Conservation (phyloP, 2,888 invertebrate species). For the Dasypogon diadema region DNA sequence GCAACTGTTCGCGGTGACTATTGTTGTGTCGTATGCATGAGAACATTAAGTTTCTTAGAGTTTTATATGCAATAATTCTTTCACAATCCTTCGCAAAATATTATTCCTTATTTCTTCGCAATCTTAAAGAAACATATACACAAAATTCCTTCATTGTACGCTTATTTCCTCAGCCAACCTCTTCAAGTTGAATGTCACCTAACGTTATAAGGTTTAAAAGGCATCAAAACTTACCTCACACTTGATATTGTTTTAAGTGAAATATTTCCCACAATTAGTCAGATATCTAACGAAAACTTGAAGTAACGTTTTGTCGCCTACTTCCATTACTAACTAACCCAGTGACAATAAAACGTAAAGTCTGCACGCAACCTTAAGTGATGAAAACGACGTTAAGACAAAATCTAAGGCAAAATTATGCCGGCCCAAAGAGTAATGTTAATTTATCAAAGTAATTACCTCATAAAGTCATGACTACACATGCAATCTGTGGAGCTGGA, state of each 20-base stretch:
- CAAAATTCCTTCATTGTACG: no score
- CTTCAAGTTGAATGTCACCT: neutral
- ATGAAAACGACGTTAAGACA: conserved; percentile 31
- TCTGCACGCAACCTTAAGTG: conserved; percentile 25
- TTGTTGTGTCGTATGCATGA: no score
- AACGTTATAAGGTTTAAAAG: neutral
- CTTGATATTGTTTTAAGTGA: conserved; percentile 5
- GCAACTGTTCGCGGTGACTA: no score
- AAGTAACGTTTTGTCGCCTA: conserved; percentile 30
- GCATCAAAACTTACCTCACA: conserved; percentile 11
- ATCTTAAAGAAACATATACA: no score
- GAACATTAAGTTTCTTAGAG: no score
- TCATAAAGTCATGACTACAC: conserved; percentile 45
- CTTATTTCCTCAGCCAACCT: neutral
- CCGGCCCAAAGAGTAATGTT: conserved; percentile 1
- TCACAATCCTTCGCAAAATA: no score
- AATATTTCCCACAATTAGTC: conserved; percentile 28
- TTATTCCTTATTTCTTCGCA: no score
- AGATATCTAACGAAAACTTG: conserved; percentile 7
- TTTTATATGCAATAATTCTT: no score
- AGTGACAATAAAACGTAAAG: conserved; percentile 35
- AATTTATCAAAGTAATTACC: conserved; percentile 47
- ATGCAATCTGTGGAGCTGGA: conserved; percentile 10
- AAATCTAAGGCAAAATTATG: conserved; percentile 27
- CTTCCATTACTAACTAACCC: conserved; percentile 19